Evolutionary conservation across 2,888 invertebrate species (phyloP), one percentile per base, ranked within the genome.

Genomic region (Trichopoda pennipes): DNA sequence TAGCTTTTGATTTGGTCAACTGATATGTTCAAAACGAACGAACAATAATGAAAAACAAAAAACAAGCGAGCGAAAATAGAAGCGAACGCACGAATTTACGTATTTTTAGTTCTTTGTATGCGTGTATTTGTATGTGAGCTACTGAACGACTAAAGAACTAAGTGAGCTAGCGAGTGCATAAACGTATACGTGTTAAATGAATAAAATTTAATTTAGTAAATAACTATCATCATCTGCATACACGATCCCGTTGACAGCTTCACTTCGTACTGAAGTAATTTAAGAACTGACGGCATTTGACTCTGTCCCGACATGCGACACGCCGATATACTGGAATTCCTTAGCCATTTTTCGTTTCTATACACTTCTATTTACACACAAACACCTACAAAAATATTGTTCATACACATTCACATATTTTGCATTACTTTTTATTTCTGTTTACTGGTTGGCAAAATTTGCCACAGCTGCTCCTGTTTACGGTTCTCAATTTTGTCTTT

Each of bases 171-270:
- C 61, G 61, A 42, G 19, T 56, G 58, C 38, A 12, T 61, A 28
- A 47, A 28, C 35, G 23, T 35, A 3, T 69, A 69, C 61, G 69
- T 69, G 17, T 55, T 53, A 61, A 63, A 44, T 66, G 51, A 38
- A 72, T 66, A 19, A 12, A 55, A 68, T 68, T 73, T 73, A 73
- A 73, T 73, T 73, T 61, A 60, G 55, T 79, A 28, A 28, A 28
- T 28, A 28, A 53, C 38, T 63, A 68, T 73, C 51, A 53, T 51
- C 79, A 75, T 72, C 51, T 73, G 72, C 79, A 82, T 79, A 79
- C 79, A 79, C 79, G 79, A 82, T 79, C 72, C 82, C 82, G 82
- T 79, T 79, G 82, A 79, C 75, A 82, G 82, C 82, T 82, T 82
- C 79, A 82, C 60, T 79, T 82, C 82, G 79, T 70, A 76, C 56